Base-by-base conservation (phyloP, 2,888 invertebrate genomes). In the Drosophila anceps region DNA sequence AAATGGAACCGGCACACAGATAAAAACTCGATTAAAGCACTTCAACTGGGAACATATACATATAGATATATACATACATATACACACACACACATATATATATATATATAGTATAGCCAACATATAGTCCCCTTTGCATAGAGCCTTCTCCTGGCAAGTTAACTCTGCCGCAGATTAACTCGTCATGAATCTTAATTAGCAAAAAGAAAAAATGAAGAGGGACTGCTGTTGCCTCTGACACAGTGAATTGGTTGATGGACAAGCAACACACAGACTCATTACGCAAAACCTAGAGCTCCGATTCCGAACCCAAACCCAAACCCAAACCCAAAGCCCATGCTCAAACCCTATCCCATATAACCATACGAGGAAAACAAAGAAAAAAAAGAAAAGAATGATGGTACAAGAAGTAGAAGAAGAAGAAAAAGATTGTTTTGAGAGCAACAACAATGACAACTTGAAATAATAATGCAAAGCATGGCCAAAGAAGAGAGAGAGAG, bases 171-270 rank as follows among this genome's bases (percentile, higher is more conserved):
- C 62, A 79, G 76, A 79, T 77, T 79, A 77, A 76, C 80, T 80
- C 80, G 76, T 79, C 80, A 79, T 77, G 77, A 77, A 77, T 77
- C 78, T 78, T 76, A 78, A 78, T 73, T 65, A 78, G 81, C 72
- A 67, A 80, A 68, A 54, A 43, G 12, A 31, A 44, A 44, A 41
- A 15, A 15, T 27, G 54, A 24, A 37, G 4, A 44, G 48, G 53
- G 43, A 62, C 41, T 20, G 33, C 20, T 33, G 33, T 54, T 67
- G 48, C 46, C 53, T 67, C 53, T 67, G 72, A 60, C 50, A 61
- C 54, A 69, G 53, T 48, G 46, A 79, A 79, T 74, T 62, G 69
- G 66, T 63, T 75, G 76, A 76, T 79, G 65, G 79, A 79, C 79
- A 76, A 60, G 76, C 70, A 59, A 62, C 71, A 77, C 62, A 68